These are phyloP conservation scores for Pithys albifrons DNA, from an alignment of 2,113 vertebrate species.

Conservation along the genomic window DNA sequence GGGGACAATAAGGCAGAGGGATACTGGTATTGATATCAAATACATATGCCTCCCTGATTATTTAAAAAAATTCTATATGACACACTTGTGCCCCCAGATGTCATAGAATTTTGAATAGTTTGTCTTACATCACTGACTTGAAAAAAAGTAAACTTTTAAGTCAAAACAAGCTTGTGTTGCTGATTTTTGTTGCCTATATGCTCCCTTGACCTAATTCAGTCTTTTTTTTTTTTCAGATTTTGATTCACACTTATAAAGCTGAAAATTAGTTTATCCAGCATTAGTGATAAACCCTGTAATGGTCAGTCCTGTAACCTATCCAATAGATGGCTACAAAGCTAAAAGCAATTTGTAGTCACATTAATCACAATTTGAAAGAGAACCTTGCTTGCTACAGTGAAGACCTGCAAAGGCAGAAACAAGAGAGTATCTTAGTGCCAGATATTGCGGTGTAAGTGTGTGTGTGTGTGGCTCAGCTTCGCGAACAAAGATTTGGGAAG, in stretches of 20 bases:
- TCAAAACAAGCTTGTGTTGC: neutral
- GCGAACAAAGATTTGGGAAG: too few relatives aligned
- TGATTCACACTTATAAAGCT: neutral
- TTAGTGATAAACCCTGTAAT: neutral
- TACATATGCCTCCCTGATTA: neutral
- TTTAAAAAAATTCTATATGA: neutral
- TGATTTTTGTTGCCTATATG: neutral
- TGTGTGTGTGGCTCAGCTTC: too few relatives aligned
- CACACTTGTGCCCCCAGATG: neutral
- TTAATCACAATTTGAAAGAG: neutral
- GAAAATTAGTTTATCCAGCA: neutral
- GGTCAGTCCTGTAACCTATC: neutral
- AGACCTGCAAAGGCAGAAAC: neutral
- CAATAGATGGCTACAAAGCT: neutral
- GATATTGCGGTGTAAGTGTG: neutral
- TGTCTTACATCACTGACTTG: neutral
- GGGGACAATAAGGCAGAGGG: neutral
- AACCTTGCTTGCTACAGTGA: neutral
- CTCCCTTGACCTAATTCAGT: neutral
- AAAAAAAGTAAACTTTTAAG: neutral
- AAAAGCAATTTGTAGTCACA: neutral
- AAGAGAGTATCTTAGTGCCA: neutral
- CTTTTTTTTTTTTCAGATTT: neutral
- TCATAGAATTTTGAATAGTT: neutral
- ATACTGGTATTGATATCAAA: neutral